phyloP scores from a whole-genome alignment of 2,113 vertebrate species.

The Albula goreensis region DNA sequence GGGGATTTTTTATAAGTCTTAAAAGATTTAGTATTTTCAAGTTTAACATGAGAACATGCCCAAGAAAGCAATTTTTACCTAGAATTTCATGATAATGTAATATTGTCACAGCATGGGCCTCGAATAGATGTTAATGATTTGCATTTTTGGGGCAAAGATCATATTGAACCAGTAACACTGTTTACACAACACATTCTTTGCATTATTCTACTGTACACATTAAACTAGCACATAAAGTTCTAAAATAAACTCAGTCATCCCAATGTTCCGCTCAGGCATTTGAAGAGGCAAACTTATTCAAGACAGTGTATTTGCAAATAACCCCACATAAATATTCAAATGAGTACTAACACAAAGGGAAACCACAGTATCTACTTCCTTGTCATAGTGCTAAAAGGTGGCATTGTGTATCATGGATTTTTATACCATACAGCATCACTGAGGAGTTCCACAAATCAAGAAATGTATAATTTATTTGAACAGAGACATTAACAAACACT shows the following conservation, averaged over 20 bases:
- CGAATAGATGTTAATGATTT: neutral
- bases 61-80: no score
- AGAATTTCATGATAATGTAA: neutral
- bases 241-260: neutral
- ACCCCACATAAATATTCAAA: neutral
- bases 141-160: neutral
- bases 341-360: neutral
- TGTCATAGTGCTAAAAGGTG: neutral
- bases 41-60: neutral
- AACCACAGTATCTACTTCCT: neutral
- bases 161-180: neutral
- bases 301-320: neutral
- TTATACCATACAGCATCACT: no score
- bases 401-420: neutral
- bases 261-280: neutral
- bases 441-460: no score
- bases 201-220: constrained; percentile 5
- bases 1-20: no score
- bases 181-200: neutral
- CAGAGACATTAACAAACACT: neutral
- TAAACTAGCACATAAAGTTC: neutral
- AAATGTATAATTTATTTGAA: neutral
- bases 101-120: neutral
- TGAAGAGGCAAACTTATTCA: neutral
- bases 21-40: no score